Evolutionary conservation across 2,888 invertebrate species (phyloP).

Genomic region (Tetheella fluctuosa): DNA sequence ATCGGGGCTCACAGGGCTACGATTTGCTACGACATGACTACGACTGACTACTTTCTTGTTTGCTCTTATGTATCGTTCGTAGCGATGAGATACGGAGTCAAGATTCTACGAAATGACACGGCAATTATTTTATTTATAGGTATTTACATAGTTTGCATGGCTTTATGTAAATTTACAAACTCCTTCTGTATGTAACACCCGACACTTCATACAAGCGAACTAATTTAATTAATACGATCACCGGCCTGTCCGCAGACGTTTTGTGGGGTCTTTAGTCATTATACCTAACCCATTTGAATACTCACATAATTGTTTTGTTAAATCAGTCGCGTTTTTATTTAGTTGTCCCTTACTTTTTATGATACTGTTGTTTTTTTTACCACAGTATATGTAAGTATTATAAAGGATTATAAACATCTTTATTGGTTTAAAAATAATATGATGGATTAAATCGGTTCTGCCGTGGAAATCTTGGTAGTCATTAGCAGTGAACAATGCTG

Average conservation of each 20-base stretch:
- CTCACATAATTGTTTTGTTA: too few species aligned
- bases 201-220: too few species aligned
- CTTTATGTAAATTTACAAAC: too few species aligned
- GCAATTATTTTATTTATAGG: neutral
- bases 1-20: neutral
- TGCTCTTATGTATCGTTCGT: neutral
- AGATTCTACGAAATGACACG: neutral
- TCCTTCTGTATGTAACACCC: too few species aligned
- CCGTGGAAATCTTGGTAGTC: constrained; percentile 28
- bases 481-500: constrained; percentile 39
- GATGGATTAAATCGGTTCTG: constrained; percentile 11
- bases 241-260: too few species aligned
- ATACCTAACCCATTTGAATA: too few species aligned
- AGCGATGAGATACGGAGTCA: neutral
- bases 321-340: too few species aligned
- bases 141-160: neutral
- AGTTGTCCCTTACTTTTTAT: too few species aligned
- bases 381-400: too few species aligned
- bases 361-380: too few species aligned
- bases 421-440: neutral
- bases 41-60: neutral
- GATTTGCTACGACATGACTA: neutral
- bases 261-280: too few species aligned
- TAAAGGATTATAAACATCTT: neutral
- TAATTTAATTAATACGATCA: too few species aligned